A percentile compares a stretch with the other conserved stretches of the same genome.
Evolutionary conservation across 1,140 invertebrate genomes (phyloP).

Genomic region (Drosophila varians): DNA sequence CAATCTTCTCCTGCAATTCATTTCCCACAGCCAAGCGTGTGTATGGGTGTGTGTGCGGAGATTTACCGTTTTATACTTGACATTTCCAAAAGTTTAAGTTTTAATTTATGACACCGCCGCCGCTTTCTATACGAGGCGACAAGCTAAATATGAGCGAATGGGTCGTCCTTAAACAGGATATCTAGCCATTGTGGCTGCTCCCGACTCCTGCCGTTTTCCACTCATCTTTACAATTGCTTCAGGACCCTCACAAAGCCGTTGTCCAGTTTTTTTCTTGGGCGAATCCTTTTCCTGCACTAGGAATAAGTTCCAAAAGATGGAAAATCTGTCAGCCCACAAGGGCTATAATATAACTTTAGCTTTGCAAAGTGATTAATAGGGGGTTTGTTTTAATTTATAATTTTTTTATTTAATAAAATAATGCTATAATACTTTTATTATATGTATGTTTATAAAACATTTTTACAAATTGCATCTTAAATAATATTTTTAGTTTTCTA

Average conservation of each 20-base stretch:
- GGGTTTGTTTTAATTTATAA: background rate
- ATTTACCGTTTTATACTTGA: conserved; percentile 84
- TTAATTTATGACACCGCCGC: conserved; percentile 83
- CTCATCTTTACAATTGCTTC: conserved; percentile 1
- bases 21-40: conserved; percentile 57
- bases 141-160: conserved; percentile 77
- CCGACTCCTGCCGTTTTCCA: background rate
- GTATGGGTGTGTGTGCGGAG: conserved; percentile 73
- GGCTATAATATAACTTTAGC: background rate
- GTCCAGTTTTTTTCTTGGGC: conserved; percentile 12
- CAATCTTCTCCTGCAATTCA: conserved; percentile 65
- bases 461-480: too few relatives aligned
- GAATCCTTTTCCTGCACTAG: background rate
- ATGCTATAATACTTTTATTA: background rate
- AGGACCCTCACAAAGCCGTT: conserved; percentile 9
- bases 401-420: too few relatives aligned
- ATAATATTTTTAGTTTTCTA: too few relatives aligned
- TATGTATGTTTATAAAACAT: too few relatives aligned
- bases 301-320: background rate
- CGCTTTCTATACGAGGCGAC: conserved; percentile 77
- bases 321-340: background rate
- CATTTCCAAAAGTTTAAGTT: conserved; percentile 83
- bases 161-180: conserved; percentile 71
- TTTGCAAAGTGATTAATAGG: background rate
- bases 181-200: conserved; percentile 64